Conservation (phyloP, 2,797 vertebrate species). For the Clarias pachynema region DNA sequence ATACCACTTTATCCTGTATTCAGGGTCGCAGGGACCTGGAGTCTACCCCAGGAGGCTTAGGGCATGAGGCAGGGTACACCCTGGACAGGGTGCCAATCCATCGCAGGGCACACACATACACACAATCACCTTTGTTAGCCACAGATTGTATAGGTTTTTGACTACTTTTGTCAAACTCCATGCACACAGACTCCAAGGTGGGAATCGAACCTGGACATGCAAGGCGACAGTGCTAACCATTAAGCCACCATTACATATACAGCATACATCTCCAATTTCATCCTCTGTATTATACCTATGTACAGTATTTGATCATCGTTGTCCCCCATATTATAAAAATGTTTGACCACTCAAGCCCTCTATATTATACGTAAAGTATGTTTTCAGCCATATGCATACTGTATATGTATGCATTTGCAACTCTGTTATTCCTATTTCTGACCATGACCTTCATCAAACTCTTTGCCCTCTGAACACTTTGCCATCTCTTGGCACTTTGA, state of each 20-base stretch:
- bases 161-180: not conserved
- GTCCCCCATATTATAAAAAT: not conserved
- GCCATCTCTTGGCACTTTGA: not conserved
- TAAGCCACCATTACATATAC: not conserved
- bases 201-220: no score
- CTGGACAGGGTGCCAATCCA: no score
- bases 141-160: not conserved
- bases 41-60: no score
- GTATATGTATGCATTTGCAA: no score
- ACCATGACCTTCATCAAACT: not conserved
- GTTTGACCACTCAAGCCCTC: not conserved
- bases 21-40: no score
- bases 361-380: not conserved
- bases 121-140: no score
- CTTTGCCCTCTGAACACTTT: not conserved
- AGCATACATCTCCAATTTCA: not conserved
- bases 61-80: no score
- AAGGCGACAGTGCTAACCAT: no score
- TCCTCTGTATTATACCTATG: not conserved
- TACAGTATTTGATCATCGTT: not conserved
- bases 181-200: no score
- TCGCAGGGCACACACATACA: no score
- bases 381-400: no score
- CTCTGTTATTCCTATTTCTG: not conserved
- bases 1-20: no score